Conservation (phyloP, 2,888 invertebrate genomes). For the Acrocera orbiculus region DNA sequence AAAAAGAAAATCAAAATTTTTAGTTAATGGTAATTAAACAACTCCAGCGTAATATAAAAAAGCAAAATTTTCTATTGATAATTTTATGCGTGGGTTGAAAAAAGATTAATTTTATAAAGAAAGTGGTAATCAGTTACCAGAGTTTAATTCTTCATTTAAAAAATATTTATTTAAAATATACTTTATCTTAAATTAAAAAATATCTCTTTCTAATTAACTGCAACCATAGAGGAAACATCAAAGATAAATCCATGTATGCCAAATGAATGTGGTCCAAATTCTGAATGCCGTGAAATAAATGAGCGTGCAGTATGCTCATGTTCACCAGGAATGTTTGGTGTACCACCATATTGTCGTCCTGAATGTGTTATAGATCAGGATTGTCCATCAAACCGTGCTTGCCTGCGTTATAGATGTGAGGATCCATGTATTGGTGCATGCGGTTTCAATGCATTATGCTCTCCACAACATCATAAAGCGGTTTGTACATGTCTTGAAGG, state of each 20-base stretch:
- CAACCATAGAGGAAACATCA: slow-evolving; percentile 31
- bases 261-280: slow-evolving; percentile 59
- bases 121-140: background rate
- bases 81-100: too few species aligned
- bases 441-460: slow-evolving; percentile 52
- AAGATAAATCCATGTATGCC: slow-evolving; percentile 46
- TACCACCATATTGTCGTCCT: slow-evolving; percentile 60
- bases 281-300: slow-evolving; percentile 50
- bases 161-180: slow-evolving; percentile 1
- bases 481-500: slow-evolving; percentile 52
- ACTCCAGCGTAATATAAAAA: too few species aligned
- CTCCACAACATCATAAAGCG: slow-evolving; percentile 51
- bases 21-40: too few species aligned
- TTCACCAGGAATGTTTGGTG: slow-evolving; percentile 51
- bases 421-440: slow-evolving; percentile 62
- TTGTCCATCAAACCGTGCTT: slow-evolving; percentile 52
- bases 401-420: slow-evolving; percentile 51
- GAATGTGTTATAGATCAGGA: slow-evolving; percentile 58
- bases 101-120: too few species aligned
- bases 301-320: slow-evolving; percentile 59
- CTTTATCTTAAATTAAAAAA: background rate
- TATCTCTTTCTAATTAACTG: slow-evolving; percentile 9
- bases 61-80: too few species aligned
- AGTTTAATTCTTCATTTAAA: background rate
- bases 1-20: too few species aligned